Evolutionary conservation across 2,113 vertebrate genomes (phyloP).

Genomic region (Pangasianodon gigas): DNA sequence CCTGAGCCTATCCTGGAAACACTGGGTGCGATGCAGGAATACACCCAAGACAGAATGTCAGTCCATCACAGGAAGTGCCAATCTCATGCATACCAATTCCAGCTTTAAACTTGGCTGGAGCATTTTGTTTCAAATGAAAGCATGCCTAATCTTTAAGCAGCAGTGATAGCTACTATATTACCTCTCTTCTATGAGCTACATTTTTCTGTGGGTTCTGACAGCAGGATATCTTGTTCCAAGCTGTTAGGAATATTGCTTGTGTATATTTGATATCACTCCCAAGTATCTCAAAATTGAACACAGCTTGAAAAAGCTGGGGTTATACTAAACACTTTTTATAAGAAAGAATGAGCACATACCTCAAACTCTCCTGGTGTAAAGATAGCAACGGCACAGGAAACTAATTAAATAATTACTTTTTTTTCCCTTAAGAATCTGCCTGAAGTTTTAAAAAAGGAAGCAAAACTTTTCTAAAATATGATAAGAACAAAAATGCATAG

Average conservation of each 20-base stretch:
- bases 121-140: not conserved
- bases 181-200: not conserved
- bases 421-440: not conserved
- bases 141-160: not conserved
- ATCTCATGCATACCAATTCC: not conserved
- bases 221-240: slow-evolving; percentile 26
- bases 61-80: not conserved
- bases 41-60: not conserved
- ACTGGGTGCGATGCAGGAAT: too few species aligned
- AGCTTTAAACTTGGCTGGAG: not conserved
- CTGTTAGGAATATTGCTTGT: slow-evolving; percentile 21
- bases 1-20: not conserved
- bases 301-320: slow-evolving; percentile 7
- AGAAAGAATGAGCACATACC: not conserved
- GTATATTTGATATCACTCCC: not conserved
- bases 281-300: not conserved
- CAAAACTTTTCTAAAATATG: not conserved
- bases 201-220: not conserved
- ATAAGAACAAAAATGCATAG: not conserved
- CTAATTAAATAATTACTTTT: not conserved
- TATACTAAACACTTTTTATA: not conserved
- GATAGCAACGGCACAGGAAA: not conserved
- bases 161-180: not conserved
- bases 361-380: not conserved
- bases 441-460: not conserved